Base-by-base conservation (phyloP, 2,113 vertebrate species). In the Monarcha castaneiventris region DNA sequence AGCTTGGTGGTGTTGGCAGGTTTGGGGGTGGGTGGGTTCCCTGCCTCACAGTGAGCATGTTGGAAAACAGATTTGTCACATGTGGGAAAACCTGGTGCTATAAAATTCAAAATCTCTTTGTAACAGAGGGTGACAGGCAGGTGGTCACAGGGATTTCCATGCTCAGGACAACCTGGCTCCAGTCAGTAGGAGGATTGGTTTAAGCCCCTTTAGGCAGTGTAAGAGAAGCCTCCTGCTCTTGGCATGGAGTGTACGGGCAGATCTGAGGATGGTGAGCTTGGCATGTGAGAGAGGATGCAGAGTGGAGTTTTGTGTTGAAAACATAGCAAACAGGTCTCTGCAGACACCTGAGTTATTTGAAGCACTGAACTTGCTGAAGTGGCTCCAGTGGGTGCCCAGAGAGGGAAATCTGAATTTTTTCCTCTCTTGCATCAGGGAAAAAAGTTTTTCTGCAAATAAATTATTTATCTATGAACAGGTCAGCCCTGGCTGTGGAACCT, bases 11-110 rank as follows among this genome's bases (percentile, higher is more conserved):
- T 37, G 13, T 68, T 3, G 2, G 21, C 27, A 37, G 62, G 7
- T 76, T 54, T 59, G 33, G 51, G 27, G 33, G 7, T 3, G 19
- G 29, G n/a, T 33, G 49, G 21, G 7, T 14, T 78, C 39, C 43
- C n/a, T 73, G 67, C n/a, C 35, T 67, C n/a, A n/a, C n/a, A n/a
- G n/a, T n/a, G n/a, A n/a, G 16, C 25, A 6, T 7, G 0, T 23
- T 26, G 30, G 46, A 22, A 55, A 83, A 35, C 11, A 14, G 5
- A 9, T 11, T 15, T 49, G 30, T 73, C 17, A 6, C 5, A 1
- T 8, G 18, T 26, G 67, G 37, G 72, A 69, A 44, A 79, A 51
- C 5, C 41, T 64, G 16, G 51, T 5, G 51, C 49, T 37, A 4
- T 9, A 55, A 67, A 39, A 16, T 64, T 43, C 43, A 68, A 75